Evolutionary conservation across 92 coral and sea anemone species (phyloP).

Genomic region (Meandrina meandrites): DNA sequence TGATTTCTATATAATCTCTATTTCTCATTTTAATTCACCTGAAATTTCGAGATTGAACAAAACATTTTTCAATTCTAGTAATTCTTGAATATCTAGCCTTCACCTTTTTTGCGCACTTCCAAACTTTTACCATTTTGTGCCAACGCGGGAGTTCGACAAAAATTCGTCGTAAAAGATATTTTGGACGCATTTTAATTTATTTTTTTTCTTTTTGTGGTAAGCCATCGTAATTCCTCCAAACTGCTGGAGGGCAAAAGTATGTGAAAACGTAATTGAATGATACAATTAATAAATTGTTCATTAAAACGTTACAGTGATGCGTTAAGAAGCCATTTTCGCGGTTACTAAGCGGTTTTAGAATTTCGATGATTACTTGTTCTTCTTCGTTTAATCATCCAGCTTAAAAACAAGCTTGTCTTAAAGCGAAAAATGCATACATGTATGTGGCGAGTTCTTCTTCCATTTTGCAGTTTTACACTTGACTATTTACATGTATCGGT

Average conservation of each 20-base stretch:
- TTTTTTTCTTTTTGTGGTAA: background rate
- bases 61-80: no score
- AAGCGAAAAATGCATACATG: background rate
- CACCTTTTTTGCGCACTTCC: background rate
- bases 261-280: background rate
- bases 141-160: background rate
- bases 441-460: background rate
- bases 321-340: background rate
- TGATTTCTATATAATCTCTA: background rate
- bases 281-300: conserved; percentile 5
- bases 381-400: background rate
- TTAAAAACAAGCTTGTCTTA: background rate
- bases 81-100: background rate
- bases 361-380: background rate
- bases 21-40: background rate
- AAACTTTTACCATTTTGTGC: background rate
- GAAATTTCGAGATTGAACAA: background rate
- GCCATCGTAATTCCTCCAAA: background rate
- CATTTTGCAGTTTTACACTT: background rate
- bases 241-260: background rate
- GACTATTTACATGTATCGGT: no score
- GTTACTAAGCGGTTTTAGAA: background rate
- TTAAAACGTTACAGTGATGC: background rate
- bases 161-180: background rate
- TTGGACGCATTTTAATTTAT: background rate